These are phyloP conservation scores for Cyclargus thomasi DNA, from an alignment of 1,140 invertebrate genomes.

Conservation along the genomic window DNA sequence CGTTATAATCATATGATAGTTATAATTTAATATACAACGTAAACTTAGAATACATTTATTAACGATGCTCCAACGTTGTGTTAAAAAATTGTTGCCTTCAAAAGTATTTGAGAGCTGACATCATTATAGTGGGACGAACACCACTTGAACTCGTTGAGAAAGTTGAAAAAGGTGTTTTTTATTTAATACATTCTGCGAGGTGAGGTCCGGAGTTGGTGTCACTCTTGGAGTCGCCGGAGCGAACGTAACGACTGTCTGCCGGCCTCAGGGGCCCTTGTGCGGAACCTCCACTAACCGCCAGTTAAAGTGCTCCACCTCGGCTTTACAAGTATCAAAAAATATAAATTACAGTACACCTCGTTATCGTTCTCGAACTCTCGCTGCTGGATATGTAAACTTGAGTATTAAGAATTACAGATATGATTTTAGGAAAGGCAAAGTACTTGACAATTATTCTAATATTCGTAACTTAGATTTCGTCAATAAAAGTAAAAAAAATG, in stretches of 20 bases:
- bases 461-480: too few species aligned
- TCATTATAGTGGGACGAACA: slow-evolving; percentile 43
- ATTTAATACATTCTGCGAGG: slow-evolving; percentile 55
- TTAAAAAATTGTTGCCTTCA: slow-evolving; percentile 10
- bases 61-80: slow-evolving; percentile 4
- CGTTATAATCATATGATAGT: too few species aligned
- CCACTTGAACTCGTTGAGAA: slow-evolving; percentile 50
- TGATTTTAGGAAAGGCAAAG: too few species aligned
- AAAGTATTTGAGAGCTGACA: slow-evolving; percentile 22
- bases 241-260: slow-evolving; percentile 57
- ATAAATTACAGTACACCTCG: not conserved
- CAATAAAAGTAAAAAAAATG: too few species aligned
- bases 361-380: not conserved
- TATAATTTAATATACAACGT: not conserved
- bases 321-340: not conserved
- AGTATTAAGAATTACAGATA: too few species aligned
- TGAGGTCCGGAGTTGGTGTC: slow-evolving; percentile 58
- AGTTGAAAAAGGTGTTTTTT: slow-evolving; percentile 59
- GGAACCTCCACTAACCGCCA: slow-evolving; percentile 22
- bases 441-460: too few species aligned
- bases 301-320: slow-evolving; percentile 11
- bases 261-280: slow-evolving; percentile 44
- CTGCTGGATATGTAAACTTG: too few species aligned
- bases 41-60: not conserved
- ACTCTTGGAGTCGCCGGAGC: slow-evolving; percentile 59